A percentile compares a stretch with the other conserved stretches of the same genome.
These are phyloP conservation scores for Cheilosia vernalis DNA, from an alignment of 2,888 invertebrate genomes.

Conservation along the genomic window DNA sequence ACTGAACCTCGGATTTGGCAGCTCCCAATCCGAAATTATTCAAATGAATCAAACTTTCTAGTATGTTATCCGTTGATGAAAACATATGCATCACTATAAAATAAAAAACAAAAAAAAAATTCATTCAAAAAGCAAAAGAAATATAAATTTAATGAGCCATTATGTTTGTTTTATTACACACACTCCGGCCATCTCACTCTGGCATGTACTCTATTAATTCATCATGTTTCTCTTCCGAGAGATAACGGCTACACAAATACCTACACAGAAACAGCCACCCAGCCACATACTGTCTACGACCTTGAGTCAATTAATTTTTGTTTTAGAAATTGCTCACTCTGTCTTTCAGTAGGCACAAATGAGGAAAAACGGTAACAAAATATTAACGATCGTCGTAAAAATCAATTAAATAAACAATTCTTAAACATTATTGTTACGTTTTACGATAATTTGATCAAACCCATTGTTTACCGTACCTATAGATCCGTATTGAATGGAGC, in stretches of 20 bases:
- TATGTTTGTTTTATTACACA: slow-evolving; percentile 65
- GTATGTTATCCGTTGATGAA: slow-evolving; percentile 4
- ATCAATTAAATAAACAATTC: slow-evolving; percentile 79
- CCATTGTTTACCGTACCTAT: slow-evolving; percentile 49
- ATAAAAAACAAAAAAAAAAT: slow-evolving; percentile 14
- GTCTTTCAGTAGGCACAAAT: slow-evolving; percentile 63
- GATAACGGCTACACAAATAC: slow-evolving; percentile 37
- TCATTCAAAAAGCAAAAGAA: slow-evolving; percentile 35
- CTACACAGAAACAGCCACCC: not conserved
- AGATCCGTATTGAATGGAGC: slow-evolving; percentile 29
- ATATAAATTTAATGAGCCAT: slow-evolving; percentile 64
- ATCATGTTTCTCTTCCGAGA: slow-evolving; percentile 29
- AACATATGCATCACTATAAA: slow-evolving; percentile 23
- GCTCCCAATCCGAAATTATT: not conserved
- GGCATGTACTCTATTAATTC: slow-evolving; percentile 32
- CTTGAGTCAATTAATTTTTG: slow-evolving; percentile 69
- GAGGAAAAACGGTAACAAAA: slow-evolving; percentile 73
- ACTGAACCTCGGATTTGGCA: not conserved
- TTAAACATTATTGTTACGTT: slow-evolving; percentile 61
- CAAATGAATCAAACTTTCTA: slow-evolving; percentile 23
- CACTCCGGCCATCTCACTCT: slow-evolving; percentile 5
- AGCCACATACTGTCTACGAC: slow-evolving; percentile 37
- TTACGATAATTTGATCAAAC: slow-evolving; percentile 71
- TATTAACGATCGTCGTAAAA: slow-evolving; percentile 77
- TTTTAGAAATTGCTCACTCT: slow-evolving; percentile 67